Percentiles rank a stretch among this genome's conserved stretches.
Evolutionary conservation across 2,888 invertebrate species (phyloP).

Genomic region (Drosophila borborema): DNA sequence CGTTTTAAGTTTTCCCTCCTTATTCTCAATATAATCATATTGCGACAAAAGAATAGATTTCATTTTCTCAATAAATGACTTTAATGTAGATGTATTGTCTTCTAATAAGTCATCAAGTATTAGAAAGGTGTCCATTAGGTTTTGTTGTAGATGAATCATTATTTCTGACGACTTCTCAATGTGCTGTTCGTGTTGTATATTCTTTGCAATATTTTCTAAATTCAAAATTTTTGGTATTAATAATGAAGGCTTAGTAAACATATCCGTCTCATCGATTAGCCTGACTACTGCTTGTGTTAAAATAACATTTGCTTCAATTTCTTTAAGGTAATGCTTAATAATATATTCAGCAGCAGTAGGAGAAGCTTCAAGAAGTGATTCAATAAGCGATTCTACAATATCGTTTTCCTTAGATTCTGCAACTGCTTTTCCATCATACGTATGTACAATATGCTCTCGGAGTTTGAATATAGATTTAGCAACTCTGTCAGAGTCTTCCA

Average conservation of each 20-base stretch:
- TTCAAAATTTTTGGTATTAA: slow-evolving; percentile 56
- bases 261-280: slow-evolving; percentile 51
- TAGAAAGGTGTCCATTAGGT: slow-evolving; percentile 80
- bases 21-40: slow-evolving; percentile 67
- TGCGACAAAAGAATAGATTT: slow-evolving; percentile 54
- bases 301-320: slow-evolving; percentile 56
- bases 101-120: slow-evolving; percentile 72
- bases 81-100: slow-evolving; percentile 33
- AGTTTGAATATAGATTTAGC: slow-evolving; percentile 76
- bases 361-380: slow-evolving; percentile 45
- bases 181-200: slow-evolving; percentile 32
- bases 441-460: slow-evolving; percentile 80
- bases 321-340: slow-evolving; percentile 38
- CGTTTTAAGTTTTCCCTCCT: slow-evolving; percentile 24
- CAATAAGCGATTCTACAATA: slow-evolving; percentile 56
- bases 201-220: slow-evolving; percentile 55
- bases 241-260: slow-evolving; percentile 52
- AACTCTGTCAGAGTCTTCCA: slow-evolving; percentile 45
- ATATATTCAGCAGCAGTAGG: slow-evolving; percentile 48
- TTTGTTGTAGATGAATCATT: slow-evolving; percentile 78
- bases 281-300: slow-evolving; percentile 47
- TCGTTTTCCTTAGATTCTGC: slow-evolving; percentile 39
- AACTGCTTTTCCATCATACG: slow-evolving; percentile 69
- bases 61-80: slow-evolving; percentile 51
- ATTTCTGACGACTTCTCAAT: slow-evolving; percentile 73